Evolutionary conservation across 2,888 invertebrate species (phyloP).

Genomic region (Panopea generosa): DNA sequence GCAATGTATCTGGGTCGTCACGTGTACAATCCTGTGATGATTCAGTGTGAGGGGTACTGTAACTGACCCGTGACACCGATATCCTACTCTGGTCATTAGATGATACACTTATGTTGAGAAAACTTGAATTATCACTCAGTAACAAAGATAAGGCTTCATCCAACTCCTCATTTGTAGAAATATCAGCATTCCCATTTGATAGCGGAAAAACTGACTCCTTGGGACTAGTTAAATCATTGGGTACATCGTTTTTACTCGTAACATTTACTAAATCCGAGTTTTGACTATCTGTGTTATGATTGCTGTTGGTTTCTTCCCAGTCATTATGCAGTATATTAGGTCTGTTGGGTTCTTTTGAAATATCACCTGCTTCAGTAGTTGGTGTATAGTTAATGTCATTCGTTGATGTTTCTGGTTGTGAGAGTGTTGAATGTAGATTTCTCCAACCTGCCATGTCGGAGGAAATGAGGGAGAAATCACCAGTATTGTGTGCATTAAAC

Average conservation of each 20-base stretch:
- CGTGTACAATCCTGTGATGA: too few relatives aligned
- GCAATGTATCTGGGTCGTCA: too few relatives aligned
- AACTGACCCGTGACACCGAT: background rate
- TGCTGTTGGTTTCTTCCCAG: too few relatives aligned
- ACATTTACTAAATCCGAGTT: too few relatives aligned
- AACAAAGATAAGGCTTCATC: slow-evolving; percentile 5
- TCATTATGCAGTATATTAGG: too few relatives aligned
- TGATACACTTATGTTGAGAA: slow-evolving; percentile 30
- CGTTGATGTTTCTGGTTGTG: background rate
- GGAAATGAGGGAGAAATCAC: background rate
- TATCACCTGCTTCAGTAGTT: background rate
- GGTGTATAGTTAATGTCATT: background rate
- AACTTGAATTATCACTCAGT: slow-evolving; percentile 18
- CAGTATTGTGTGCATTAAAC: background rate
- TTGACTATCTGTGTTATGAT: too few relatives aligned
- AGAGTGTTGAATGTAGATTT: slow-evolving; percentile 8
- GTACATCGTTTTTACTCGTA: too few relatives aligned
- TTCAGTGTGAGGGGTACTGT: too few relatives aligned
- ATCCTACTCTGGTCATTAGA: slow-evolving; percentile 17
- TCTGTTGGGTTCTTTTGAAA: too few relatives aligned
- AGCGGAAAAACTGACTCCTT: too few relatives aligned
- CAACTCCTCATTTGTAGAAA: background rate
- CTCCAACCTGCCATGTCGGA: slow-evolving; percentile 39
- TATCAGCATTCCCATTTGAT: background rate
- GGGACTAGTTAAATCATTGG: too few relatives aligned